Evolutionary conservation across 2,113 vertebrate genomes (phyloP).

Genomic region (Gnathonemus echidnorhynchus): DNA sequence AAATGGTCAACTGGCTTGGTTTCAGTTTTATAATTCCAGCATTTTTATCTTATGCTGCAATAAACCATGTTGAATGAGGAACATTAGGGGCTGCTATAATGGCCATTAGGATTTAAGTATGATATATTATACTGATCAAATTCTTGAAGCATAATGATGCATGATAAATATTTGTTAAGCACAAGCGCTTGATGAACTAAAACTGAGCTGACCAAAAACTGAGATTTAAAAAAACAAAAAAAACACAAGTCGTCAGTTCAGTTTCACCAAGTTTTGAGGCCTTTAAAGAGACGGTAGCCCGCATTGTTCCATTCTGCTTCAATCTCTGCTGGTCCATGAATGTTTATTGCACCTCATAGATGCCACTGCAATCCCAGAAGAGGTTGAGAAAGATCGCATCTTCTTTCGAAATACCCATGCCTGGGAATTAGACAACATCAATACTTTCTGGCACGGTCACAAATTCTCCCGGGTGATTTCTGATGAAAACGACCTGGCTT

Average conservation of each 20-base stretch:
- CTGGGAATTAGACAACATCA: background rate
- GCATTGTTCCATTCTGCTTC: background rate
- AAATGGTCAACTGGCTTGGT: background rate
- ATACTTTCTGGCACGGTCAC: background rate
- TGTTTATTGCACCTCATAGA: background rate
- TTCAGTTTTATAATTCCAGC: background rate
- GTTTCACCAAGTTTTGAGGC: background rate
- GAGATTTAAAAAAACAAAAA: background rate
- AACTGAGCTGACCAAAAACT: too few species aligned
- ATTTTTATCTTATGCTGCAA: background rate
- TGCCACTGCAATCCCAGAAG: background rate
- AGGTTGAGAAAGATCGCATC: background rate
- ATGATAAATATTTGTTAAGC: constrained; percentile 9
- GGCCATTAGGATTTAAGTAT: background rate
- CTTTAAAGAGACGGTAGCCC: background rate
- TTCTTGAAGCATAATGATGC: constrained; percentile 4
- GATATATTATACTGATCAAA: constrained; percentile 1
- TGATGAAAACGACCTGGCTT: background rate
- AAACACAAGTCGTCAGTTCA: background rate
- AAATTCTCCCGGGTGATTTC: background rate
- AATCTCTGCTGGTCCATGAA: background rate
- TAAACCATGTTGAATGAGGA: background rate
- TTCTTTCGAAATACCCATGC: background rate
- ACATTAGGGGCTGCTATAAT: background rate
- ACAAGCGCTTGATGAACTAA: background rate